Conservation (phyloP, 2,888 invertebrate species). For the Archips xylosteana region DNA sequence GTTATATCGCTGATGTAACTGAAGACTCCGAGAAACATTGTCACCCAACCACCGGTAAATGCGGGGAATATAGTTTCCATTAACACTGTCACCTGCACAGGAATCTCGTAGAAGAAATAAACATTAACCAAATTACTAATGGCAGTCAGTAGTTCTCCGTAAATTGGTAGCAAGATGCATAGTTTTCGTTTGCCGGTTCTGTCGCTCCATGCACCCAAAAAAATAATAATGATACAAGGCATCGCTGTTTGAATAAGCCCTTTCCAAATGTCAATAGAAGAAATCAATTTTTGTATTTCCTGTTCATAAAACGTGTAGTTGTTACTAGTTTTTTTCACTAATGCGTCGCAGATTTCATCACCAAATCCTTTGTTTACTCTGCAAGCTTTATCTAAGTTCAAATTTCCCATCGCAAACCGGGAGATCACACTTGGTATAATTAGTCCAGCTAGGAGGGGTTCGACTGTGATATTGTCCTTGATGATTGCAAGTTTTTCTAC, state of each 20-base stretch:
- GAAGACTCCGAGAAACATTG: constrained; percentile 86
- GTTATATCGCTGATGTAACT: constrained; percentile 87
- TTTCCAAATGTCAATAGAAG: constrained; percentile 85
- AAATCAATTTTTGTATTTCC: constrained; percentile 86
- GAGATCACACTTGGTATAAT: constrained; percentile 89
- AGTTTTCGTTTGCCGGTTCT: constrained; percentile 84
- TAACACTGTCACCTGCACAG: constrained; percentile 82
- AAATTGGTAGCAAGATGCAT: constrained; percentile 84
- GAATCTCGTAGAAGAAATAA: constrained; percentile 85
- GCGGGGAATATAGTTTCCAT: constrained; percentile 83
- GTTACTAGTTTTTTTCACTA: constrained; percentile 66
- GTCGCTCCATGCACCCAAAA: constrained; percentile 88
- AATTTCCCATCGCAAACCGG: constrained; percentile 88
- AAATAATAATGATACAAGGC: constrained; percentile 85
- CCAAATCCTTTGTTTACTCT: constrained; percentile 70
- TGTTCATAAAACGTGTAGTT: constrained; percentile 88
- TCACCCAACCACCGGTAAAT: constrained; percentile 85
- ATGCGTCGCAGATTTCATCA: constrained; percentile 72
- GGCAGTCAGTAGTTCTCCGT: constrained; percentile 82
- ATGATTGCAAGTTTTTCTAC: constrained; percentile 67
- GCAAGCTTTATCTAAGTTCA: constrained; percentile 80
- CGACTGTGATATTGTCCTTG: constrained; percentile 88
- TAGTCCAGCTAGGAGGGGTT: constrained; percentile 89
- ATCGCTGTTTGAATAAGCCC: constrained; percentile 83
- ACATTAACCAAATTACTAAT: constrained; percentile 83